These are phyloP conservation scores for Craniophora ligustri DNA, from an alignment of 2,888 invertebrate genomes.

Conservation along the genomic window DNA sequence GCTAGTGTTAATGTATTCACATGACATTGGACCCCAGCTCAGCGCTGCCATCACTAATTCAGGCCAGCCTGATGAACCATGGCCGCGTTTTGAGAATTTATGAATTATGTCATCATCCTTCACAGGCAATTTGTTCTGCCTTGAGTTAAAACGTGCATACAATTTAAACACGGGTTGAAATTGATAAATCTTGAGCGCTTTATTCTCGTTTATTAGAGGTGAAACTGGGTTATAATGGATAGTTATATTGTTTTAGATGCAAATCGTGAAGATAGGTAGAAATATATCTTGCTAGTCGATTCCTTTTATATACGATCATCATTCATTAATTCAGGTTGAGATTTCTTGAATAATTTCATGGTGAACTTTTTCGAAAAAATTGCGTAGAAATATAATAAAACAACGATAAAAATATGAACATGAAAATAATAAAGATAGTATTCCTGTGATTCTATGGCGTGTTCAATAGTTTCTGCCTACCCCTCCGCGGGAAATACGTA, in stretches of 20 bases:
- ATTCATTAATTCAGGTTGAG: no score
- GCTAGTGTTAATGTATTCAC: conserved; percentile 50
- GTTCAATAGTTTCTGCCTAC: no score
- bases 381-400: no score
- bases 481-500: no score
- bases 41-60: conserved; percentile 62
- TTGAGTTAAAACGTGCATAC: conserved; percentile 52
- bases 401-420: no score
- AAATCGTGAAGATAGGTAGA: background rate
- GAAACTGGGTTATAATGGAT: conserved; percentile 9
- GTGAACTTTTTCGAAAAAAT: no score
- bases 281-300: background rate
- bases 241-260: background rate
- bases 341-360: no score
- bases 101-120: conserved; percentile 63
- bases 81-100: conserved; percentile 62
- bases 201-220: conserved; percentile 29
- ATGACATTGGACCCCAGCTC: conserved; percentile 51
- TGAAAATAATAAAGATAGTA: no score
- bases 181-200: conserved; percentile 49
- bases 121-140: conserved; percentile 54
- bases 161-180: conserved; percentile 50
- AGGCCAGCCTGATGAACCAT: conserved; percentile 60
- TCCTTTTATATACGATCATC: no score
- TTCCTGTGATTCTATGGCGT: no score